Evolutionary conservation across 1,140 invertebrate species (phyloP), one percentile per base, ranked within the genome.

Genomic region (Helicoverpa armigera): DNA sequence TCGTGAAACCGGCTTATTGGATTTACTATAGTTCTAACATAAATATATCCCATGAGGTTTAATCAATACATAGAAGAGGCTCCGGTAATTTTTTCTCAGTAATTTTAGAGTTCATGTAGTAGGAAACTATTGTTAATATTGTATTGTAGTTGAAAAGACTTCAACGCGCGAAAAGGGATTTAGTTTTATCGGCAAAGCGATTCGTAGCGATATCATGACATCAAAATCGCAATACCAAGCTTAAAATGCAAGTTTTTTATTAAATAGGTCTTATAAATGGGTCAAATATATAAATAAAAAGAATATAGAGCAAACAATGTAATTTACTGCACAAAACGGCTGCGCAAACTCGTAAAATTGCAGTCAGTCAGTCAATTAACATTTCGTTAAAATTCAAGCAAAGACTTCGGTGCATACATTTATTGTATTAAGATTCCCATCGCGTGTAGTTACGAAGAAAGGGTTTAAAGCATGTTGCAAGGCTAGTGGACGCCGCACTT

Each of bases 391-490:
- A 79, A 18, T 67, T 35, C 76, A 78, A 58, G 54, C 18, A 63
- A 14, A 51, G 16, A 4, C 1, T 9, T 54, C 51, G 43, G 14
- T n/a, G 56, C 48, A 53, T 72, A 31, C 75, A 67, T 77, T 31
- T 10, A 54, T 35, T 50, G 23, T 73, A 16, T 80, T 74, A 9
- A 76, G 54, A 81, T 81, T 83, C 79, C 11, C 43, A 14, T n/a
- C 73, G 79, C 79, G 58, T 67, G 35, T 51, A 18, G 63, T 75
- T 77, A 60, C 79, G 69, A 69, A 79, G 56, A 78, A 83, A 83
- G 74, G 74, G 72, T 81, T 60, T 63, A 65, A 77, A 80, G 58
- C 67, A 58, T 84, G 77, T 82, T 78, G 80, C 73, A 84, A 84
- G 61, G 58, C 73, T 74, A 31, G 54, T 56, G 76, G 56, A 35